phyloP scores from a whole-genome alignment of 2,797 vertebrate species.

The Micrastur ruficollis region DNA sequence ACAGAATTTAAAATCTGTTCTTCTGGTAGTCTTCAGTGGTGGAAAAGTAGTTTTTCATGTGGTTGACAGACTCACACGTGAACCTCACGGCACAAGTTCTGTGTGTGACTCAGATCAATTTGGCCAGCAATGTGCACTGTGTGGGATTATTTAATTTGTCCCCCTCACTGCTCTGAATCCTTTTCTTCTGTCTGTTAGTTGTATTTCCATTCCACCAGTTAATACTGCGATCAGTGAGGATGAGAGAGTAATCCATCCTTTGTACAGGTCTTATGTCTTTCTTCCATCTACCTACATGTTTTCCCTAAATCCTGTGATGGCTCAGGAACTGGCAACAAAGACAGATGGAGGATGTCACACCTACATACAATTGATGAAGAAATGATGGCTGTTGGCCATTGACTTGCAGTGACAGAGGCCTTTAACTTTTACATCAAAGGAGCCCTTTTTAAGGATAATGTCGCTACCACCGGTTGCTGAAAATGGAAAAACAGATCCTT shows the following conservation, averaged over 20 bases:
- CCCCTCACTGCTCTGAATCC: background rate
- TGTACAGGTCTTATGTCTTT: background rate
- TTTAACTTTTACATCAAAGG: conserved; percentile 7
- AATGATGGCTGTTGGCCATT: conserved; percentile 7
- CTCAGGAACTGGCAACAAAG: background rate
- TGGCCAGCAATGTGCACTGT: background rate
- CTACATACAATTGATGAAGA: background rate
- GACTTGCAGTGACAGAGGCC: background rate
- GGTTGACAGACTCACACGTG: background rate
- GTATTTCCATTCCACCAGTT: background rate
- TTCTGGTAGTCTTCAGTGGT: background rate
- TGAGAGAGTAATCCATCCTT: background rate
- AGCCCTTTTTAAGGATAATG: background rate
- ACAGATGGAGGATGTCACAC: conserved; percentile 46
- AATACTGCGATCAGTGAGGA: background rate
- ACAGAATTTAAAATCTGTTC: background rate
- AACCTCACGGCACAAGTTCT: background rate
- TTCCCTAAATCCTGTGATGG: background rate
- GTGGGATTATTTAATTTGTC: background rate
- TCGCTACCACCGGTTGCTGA: background rate
- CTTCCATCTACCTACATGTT: conserved; percentile 7
- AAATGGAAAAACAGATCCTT: background rate
- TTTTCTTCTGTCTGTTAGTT: background rate
- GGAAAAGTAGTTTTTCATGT: background rate
- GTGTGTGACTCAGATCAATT: background rate